Base-by-base conservation (phyloP, 2,113 vertebrate genomes). In the Phalacrocorax pelagicus region DNA sequence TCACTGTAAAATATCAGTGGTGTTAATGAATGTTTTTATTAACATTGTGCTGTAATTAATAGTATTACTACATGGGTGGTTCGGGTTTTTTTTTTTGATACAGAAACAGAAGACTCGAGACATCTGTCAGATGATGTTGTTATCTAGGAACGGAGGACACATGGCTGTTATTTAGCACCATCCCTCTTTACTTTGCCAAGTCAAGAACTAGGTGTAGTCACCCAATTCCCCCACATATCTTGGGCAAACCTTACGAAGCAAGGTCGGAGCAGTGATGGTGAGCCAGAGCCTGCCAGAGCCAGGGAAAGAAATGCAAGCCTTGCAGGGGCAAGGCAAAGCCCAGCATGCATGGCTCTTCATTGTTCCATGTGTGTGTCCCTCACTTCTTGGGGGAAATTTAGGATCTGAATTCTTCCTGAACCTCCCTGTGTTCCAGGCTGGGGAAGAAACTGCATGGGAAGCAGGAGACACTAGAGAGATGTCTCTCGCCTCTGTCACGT, bases 341-440 rank as follows among this genome's bases (percentile, higher is more conserved):
- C 52, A 55, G 6, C n/a, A 22, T 1, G 5, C n/a, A 30, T 1
- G 2, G 12, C 8, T 49, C n/a, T 65, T 65, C 15, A 10, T 24
- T 59, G 18, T 22, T 54, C 17, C 20, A 3, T 15, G 44, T 15
- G 38, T 49, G 23, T 55, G 4, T 5, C 20, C 4, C 36, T 61
- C n/a, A 38, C 19, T 38, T 61, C n/a, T 15, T 55, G 20, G 9
- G 9, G 8, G 8, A 9, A n/a, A 69, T 58, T 40, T 36, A 74
- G 61, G 21, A 58, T 32, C 24, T 52, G 47, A 63, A 46, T 73
- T 74, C 40, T 62, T 63, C 44, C 23, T 72, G 46, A 87, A 29
- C 15, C 24, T 58, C 44, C 5, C 10, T 44, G 40, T 52, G 10
- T 74, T 91, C 32, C 15, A 73, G 34, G 8, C 10, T 47, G 17